Evolutionary conservation across 2,797 vertebrate species (phyloP), one percentile per base, ranked within the genome.

Genomic region (Todus mexicanus): DNA sequence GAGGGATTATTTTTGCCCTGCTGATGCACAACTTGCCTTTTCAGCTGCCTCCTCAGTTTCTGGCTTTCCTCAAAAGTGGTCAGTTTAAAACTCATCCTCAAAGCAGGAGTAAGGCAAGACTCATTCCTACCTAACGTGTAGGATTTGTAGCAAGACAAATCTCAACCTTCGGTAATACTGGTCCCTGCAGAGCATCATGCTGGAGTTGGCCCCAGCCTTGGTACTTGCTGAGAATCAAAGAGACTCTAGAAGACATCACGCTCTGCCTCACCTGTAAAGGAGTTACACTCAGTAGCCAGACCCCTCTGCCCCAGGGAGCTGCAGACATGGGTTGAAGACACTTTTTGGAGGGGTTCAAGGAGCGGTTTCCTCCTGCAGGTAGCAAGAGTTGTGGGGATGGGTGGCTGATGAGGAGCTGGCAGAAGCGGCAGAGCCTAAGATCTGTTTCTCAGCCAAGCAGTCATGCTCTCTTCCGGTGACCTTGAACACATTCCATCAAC

Each of bases 1-100:
- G 56, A 73, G 66, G 92, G 77, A 94, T 94, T 94, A 90, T 88
- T 92, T 94, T n/a, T 50, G 74, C 70, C 61, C 73, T 57, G 63
- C 79, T 81, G 88, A 78, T 69, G 61, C 61, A 63, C 31, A 73
- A 50, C 63, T 77, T 86, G 38, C 37, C 33, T 92, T 63, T 95
- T 65, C 80, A 70, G 51, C 47, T 75, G 42, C 63, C 38, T 72
- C 65, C 71, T 77, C 9, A 2, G 65, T 91, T 71, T 31, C 54
- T 92, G 75, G 56, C 92, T 81, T 27, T 88, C 42, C 63, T 94
- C 88, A 90, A 86, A 74, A 78, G 35, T 2, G 77, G 73, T 66
- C 48, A 54, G 38, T 59, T 78, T 88, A 63, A 88, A 86, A 91
- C 59, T 69, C 56, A 51, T 54, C 80, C 27, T 68, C 66, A 57